A percentile compares a stretch with the other conserved stretches of the same genome.
phyloP scores from a whole-genome alignment of 2,797 vertebrate genomes.

The Catharus ustulatus region DNA sequence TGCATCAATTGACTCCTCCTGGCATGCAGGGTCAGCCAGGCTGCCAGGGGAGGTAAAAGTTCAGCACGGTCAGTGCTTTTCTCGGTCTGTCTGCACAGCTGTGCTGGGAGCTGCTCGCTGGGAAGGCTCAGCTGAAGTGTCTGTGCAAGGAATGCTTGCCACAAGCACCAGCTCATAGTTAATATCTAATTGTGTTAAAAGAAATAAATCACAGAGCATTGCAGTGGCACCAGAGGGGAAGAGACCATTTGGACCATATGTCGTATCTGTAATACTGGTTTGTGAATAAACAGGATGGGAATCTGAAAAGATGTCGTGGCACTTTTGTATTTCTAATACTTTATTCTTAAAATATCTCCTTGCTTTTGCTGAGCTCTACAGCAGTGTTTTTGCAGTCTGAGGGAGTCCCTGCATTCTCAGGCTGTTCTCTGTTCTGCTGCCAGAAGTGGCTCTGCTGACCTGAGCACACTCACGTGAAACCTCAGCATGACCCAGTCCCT shows the following conservation, averaged over 20 bases:
- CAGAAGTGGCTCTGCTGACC: neutral
- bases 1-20: neutral
- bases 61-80: neutral
- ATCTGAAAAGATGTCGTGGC: neutral
- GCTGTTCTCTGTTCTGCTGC: slow-evolving; percentile 24
- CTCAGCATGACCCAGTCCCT: neutral
- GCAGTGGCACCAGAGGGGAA: neutral
- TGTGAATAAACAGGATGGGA: neutral
- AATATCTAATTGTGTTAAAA: neutral
- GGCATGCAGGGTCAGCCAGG: slow-evolving; percentile 5
- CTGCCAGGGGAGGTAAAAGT: neutral
- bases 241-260: rapidly evolving
- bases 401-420: slow-evolving; percentile 5
- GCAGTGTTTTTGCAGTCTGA: slow-evolving; percentile 29
- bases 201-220: neutral
- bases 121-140: neutral
- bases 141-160: neutral
- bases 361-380: neutral
- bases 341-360: neutral
- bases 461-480: neutral
- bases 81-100: rapidly evolving
- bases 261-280: neutral
- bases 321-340: neutral
- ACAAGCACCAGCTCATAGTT: neutral
- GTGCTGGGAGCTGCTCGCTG: neutral